Base-by-base conservation (phyloP, 2,888 invertebrate genomes). In the Melieria omissa region DNA sequence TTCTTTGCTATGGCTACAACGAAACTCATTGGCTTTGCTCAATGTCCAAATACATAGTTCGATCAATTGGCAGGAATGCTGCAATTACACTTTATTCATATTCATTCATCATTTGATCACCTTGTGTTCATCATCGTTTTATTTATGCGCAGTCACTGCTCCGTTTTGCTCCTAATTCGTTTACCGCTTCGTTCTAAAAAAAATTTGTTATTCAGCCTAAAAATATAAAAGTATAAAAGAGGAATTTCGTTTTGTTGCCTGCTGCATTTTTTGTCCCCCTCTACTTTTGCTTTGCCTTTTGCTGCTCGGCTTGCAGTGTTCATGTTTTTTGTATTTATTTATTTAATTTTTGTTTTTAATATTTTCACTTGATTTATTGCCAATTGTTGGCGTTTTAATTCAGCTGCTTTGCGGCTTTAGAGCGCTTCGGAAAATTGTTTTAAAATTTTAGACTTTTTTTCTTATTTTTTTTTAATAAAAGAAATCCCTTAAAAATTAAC, bases 191-290 rank as follows among this genome's bases (percentile, higher is more conserved):
- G 71, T 69, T 69, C 62, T 74, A 68, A 61, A 72, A 72, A 74
- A 41, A 72, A 62, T 67, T 71, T 67, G 47, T 63, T 65, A 9
- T 55, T 65, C 61, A 68, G 66, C 66, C 70, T 74, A 73, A 74
- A 29, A 74, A 77, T 78, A 76, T 78, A 77, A 78, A 78, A 78
- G 78, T 78, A 78, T 78, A 78, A 78, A 78, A 77, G 75, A 75
- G 77, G 74, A 72, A 75, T 74, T 66, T 74, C 73, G 45, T 72
- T 72, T 68, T 46, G 29, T 29, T 60, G 55, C n/a, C 9, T 65
- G 16, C 52, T 52, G 29, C 10, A n/a, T 63, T 62, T 46, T 47
- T 29, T 8, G 29, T 55, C 12, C 47, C 45, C 10, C 29, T 49
- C 4, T 47, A 49, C 6, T 66, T 65, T 52, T 65, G n/a, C 47